Conservation (phyloP, 2,888 invertebrate species). For the Smittia sp. region DNA sequence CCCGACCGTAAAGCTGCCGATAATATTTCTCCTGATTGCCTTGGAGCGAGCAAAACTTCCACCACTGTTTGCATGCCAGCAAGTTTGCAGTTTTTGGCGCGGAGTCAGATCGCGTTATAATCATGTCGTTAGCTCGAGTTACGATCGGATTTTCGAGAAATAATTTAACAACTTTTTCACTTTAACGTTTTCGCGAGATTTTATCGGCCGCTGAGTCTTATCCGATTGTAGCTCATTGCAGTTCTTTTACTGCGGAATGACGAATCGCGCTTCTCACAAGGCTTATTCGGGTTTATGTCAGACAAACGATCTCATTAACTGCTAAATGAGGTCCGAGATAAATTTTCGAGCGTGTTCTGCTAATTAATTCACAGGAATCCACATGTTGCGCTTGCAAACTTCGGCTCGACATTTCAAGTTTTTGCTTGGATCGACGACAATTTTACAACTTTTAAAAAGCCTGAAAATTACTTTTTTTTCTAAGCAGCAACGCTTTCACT, state of each 20-base stretch:
- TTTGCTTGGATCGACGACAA: slow-evolving; percentile 31
- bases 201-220: neutral
- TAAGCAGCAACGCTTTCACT: neutral
- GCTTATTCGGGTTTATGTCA: neutral
- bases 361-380: neutral
- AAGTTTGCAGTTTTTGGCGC: slow-evolving; percentile 64
- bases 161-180: neutral
- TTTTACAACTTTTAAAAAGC: slow-evolving; percentile 8
- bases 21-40: slow-evolving; percentile 83
- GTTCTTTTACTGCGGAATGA: neutral
- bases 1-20: slow-evolving; percentile 70
- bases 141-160: neutral
- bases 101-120: slow-evolving; percentile 45
- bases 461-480: neutral
- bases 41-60: slow-evolving; percentile 85
- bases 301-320: neutral
- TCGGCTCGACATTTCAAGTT: neutral
- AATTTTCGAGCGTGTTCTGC: neutral
- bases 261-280: neutral
- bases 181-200: neutral
- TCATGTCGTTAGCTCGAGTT: slow-evolving; percentile 15
- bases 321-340: neutral
- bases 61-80: slow-evolving; percentile 82
- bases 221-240: neutral
- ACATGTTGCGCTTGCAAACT: neutral